Conservation (phyloP, 2,888 invertebrate species). For the Teleiodes luculella region DNA sequence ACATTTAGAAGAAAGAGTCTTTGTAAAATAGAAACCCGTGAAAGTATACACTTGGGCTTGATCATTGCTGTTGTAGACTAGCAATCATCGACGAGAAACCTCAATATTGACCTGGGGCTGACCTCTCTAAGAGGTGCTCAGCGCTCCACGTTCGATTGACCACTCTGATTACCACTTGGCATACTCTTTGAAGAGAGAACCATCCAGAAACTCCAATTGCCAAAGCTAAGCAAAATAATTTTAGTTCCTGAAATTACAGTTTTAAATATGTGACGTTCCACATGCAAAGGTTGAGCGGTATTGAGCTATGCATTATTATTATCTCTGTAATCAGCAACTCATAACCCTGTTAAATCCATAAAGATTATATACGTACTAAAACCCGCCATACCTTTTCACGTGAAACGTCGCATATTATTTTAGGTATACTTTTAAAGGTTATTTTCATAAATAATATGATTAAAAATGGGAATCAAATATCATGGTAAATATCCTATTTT, state of each 20-base stretch:
- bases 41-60: background rate
- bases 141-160: slow-evolving; percentile 39
- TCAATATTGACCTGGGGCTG: slow-evolving; percentile 30
- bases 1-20: too few species aligned
- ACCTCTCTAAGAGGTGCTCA: slow-evolving; percentile 30
- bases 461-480: too few species aligned
- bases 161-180: slow-evolving; percentile 40
- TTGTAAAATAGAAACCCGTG: background rate
- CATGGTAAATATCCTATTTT: too few species aligned
- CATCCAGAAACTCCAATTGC: slow-evolving; percentile 14
- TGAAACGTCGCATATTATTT: too few species aligned
- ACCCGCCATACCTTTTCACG: too few species aligned
- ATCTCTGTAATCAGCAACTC: too few species aligned
- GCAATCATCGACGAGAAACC: slow-evolving; percentile 13
- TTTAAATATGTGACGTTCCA: background rate
- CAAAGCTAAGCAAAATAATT: background rate
- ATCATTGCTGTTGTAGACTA: background rate
- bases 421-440: too few species aligned
- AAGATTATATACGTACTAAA: too few species aligned
- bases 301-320: too few species aligned
- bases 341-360: too few species aligned
- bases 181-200: slow-evolving; percentile 23
- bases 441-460: too few species aligned
- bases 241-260: background rate
- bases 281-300: too few species aligned